Evolutionary conservation across 2,888 invertebrate genomes (phyloP).

Genomic region (Myopa tessellatipennis): DNA sequence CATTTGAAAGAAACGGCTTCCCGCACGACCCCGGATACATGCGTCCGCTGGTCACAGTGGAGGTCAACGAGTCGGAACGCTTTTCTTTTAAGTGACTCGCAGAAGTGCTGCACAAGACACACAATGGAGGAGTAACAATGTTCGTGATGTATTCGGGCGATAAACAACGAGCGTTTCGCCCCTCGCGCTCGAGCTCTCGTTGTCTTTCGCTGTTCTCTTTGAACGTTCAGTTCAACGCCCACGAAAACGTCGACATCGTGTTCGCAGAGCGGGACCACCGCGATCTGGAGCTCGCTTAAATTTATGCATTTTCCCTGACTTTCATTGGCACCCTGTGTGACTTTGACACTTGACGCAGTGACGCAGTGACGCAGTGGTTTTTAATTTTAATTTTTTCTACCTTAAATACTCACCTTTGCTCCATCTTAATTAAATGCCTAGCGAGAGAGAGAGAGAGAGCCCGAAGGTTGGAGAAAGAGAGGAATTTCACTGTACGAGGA

Average conservation of each 20-base stretch:
- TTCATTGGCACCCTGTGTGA: slow-evolving; percentile 37
- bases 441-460: too few species aligned
- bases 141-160: slow-evolving; percentile 54
- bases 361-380: slow-evolving; percentile 1
- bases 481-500: slow-evolving; percentile 39
- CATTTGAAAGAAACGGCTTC: slow-evolving; percentile 32
- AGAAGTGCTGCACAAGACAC: slow-evolving; percentile 59
- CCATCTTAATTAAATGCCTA: slow-evolving; percentile 15
- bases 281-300: slow-evolving; percentile 14
- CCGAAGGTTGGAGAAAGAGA: neutral
- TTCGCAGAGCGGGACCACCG: neutral
- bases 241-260: neutral
- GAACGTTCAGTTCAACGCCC: too few species aligned
- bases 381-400: neutral
- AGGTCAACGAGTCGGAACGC: slow-evolving; percentile 58
- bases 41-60: slow-evolving; percentile 40
- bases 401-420: neutral
- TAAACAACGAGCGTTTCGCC: slow-evolving; percentile 13
- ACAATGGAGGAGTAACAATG: slow-evolving; percentile 57
- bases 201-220: neutral
- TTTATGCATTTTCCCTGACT: slow-evolving; percentile 38
- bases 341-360: slow-evolving; percentile 16
- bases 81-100: slow-evolving; percentile 4
- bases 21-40: neutral
- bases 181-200: neutral